phyloP scores from a whole-genome alignment of 2,113 vertebrate genomes.

The Gymnarchus niloticus region DNA sequence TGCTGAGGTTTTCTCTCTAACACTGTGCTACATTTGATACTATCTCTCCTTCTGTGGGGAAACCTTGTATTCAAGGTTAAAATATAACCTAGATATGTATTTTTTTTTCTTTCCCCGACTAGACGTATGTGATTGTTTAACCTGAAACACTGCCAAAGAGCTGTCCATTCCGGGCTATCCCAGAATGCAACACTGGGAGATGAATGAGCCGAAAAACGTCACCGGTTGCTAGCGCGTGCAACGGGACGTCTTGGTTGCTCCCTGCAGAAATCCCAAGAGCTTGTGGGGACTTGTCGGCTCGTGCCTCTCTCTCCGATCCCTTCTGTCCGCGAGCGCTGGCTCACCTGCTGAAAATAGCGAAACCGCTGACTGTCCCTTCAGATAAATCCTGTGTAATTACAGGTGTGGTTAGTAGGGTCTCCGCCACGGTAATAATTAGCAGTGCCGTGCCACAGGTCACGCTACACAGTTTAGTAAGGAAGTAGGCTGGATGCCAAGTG shows the following conservation, averaged over 20 bases:
- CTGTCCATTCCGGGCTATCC: not conserved
- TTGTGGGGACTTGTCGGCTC: not conserved
- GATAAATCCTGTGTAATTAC: conserved; percentile 91
- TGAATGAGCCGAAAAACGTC: not conserved
- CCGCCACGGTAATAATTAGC: conserved; percentile 86
- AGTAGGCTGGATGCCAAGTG: conserved; percentile 68
- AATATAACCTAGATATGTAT: not conserved
- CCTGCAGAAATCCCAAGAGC: not conserved
- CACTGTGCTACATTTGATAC: not conserved
- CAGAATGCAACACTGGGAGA: not conserved
- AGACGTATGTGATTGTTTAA: not conserved
- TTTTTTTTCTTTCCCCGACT: no score
- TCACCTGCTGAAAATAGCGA: conserved; percentile 72
- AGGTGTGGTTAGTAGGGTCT: conserved; percentile 79
- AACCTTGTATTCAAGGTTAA: not conserved
- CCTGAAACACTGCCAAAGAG: not conserved
- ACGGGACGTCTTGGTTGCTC: not conserved
- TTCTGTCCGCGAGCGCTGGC: conserved; percentile 49
- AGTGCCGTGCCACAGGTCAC: conserved; percentile 78
- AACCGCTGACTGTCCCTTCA: conserved; percentile 73
- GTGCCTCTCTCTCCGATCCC: not conserved
- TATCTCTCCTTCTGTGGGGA: not conserved
- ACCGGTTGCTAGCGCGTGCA: not conserved
- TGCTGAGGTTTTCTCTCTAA: not conserved
- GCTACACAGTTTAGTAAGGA: conserved; percentile 82